Evolutionary conservation across 2,113 vertebrate genomes (phyloP), one percentile per base, ranked within the genome.

Genomic region (Nannobrachium achirus): DNA sequence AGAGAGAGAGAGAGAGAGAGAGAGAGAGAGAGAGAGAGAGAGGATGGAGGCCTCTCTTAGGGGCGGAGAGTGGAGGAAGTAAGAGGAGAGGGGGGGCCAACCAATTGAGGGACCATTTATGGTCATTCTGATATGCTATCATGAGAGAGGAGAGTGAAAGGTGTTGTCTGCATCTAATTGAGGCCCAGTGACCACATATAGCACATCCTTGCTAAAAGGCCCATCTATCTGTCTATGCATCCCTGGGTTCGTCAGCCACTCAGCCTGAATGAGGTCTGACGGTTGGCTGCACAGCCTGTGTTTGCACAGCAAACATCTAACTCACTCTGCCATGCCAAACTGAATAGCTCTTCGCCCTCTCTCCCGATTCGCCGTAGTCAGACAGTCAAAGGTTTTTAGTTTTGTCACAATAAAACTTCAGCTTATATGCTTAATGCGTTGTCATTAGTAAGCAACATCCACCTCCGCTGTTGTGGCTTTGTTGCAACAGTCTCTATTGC

Each of bases 101-200:
- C 25, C 25, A 33, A 46, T 14, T 11, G 9, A 11, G n/a, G 38
- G 14, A 78, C 84, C 81, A 82, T 89, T 73, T 90, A 83, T 81
- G 87, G 89, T 82, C 66, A 83, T 78, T 76, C 63, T 83, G 74
- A 86, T 67, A 74, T 9, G 41, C 61, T 80, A 53, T 68, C 68
- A 62, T 57, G 38, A 57, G 13, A n/a, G 38, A 57, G 10, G 14
- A 46, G 10, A 14, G 9, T n/a, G 48, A 2, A 50, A 7, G n/a
- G 7, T 58, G 75, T 56, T 79, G 67, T 61, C 66, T 51, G 78
- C 44, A 72, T 73, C 86, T 76, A 82, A 82, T 79, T 64, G 74
- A 83, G 73, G 79, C 65, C 61, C 77, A 41, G 53, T 73, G 66
- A 68, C 71, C 69, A 75, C 76, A 72, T 16, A 72, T 16, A 68